These are phyloP conservation scores for Nothura maculosa DNA, from an alignment of 2,797 vertebrate species.

Conservation along the genomic window DNA sequence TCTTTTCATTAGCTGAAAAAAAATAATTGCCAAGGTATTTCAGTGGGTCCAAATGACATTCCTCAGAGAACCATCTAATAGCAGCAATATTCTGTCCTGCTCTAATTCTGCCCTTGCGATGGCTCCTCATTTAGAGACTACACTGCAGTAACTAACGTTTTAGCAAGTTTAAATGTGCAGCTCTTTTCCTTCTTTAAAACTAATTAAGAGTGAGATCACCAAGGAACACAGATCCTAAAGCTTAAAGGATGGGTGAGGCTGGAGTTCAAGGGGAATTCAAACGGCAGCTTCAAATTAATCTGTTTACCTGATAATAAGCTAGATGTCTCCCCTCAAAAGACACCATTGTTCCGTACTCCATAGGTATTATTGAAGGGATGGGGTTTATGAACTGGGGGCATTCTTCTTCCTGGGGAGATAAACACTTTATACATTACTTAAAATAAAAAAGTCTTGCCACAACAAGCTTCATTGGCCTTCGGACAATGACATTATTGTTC, in stretches of 20 bases:
- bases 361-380: conserved; percentile 79
- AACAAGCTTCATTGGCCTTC: conserved; percentile 38
- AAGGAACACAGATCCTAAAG: neutral
- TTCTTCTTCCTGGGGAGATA: conserved; percentile 74
- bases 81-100: neutral
- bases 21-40: neutral
- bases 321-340: conserved; percentile 82
- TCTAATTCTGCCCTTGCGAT: neutral
- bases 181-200: neutral
- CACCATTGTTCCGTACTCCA: conserved; percentile 78
- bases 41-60: neutral
- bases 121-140: neutral
- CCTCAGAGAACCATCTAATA: neutral
- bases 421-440: conserved; percentile 37
- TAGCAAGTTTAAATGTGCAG: neutral
- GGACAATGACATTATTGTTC: conserved; percentile 65
- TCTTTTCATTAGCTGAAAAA: conserved; percentile 1
- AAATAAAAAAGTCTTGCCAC: conserved; percentile 44
- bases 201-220: neutral
- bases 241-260: neutral
- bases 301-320: conserved; percentile 70
- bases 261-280: conserved; percentile 22
- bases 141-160: neutral
- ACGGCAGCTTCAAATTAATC: conserved; percentile 34
- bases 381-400: conserved; percentile 84